phyloP scores from a whole-genome alignment of 2,888 invertebrate species.

The Neria commutata region DNA sequence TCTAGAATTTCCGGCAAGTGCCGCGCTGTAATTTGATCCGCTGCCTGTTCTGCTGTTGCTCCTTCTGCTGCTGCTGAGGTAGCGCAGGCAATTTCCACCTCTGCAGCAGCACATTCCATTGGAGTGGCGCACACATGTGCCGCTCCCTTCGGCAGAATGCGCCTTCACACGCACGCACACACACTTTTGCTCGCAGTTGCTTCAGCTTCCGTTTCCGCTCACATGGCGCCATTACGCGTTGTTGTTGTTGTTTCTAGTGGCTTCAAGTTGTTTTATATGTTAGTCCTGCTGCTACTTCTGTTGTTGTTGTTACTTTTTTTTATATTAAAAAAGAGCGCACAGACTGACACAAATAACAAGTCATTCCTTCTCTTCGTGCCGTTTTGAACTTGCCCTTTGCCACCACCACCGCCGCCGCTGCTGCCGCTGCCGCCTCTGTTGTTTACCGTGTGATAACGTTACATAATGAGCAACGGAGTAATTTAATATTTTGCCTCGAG shows the following conservation, averaged over 20 bases:
- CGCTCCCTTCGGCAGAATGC: too few relatives aligned
- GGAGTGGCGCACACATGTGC: too few relatives aligned
- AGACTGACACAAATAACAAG: too few relatives aligned
- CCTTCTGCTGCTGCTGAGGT: too few relatives aligned
- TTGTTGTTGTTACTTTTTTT: slow-evolving; percentile 11
- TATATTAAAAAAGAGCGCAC: slow-evolving; percentile 22
- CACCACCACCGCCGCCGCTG: background rate
- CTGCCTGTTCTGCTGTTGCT: too few relatives aligned
- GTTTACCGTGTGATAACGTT: slow-evolving; percentile 44
- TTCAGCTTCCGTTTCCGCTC: slow-evolving; percentile 47
- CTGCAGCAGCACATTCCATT: too few relatives aligned
- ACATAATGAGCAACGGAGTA: slow-evolving; percentile 50
- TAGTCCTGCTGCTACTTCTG: slow-evolving; percentile 8
- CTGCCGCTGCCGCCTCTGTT: background rate
- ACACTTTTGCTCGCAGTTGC: slow-evolving; percentile 40
- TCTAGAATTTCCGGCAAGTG: too few relatives aligned
- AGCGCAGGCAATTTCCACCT: too few relatives aligned
- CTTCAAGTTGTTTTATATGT: slow-evolving; percentile 36
- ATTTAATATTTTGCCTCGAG: slow-evolving; percentile 47
- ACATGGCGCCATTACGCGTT: slow-evolving; percentile 36
- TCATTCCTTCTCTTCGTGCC: too few relatives aligned
- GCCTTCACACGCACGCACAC: slow-evolving; percentile 20
- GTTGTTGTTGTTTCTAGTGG: slow-evolving; percentile 9
- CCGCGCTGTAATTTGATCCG: too few relatives aligned
- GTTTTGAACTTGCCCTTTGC: background rate